These are phyloP conservation scores for Aepyceros melampus DNA, from an alignment of 2,113 vertebrate genomes.

Conservation along the genomic window DNA sequence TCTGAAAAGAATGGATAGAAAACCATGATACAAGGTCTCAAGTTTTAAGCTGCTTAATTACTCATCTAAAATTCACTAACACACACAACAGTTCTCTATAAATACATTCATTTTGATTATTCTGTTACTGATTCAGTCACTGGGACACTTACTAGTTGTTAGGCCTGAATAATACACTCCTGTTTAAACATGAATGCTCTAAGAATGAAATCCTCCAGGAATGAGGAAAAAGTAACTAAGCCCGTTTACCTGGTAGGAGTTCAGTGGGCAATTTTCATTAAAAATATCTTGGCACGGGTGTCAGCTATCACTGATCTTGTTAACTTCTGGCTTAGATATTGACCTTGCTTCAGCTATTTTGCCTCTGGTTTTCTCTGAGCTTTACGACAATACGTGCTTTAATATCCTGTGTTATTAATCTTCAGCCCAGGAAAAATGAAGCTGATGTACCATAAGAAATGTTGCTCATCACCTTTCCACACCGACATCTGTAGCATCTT, in stretches of 20 bases:
- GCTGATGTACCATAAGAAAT: conserved; percentile 20
- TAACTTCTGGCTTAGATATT: not conserved
- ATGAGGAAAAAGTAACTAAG: not conserved
- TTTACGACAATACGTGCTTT: conserved; percentile 18
- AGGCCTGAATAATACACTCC: conserved; percentile 57
- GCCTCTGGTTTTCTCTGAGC: conserved; percentile 38
- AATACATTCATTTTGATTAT: conserved; percentile 70
- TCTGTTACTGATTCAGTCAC: conserved; percentile 55
- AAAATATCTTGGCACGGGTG: not conserved
- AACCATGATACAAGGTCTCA: conserved; percentile 19
- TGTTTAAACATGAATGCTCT: conserved; percentile 19
- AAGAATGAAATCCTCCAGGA: conserved; percentile 41
- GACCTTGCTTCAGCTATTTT: conserved; percentile 5
- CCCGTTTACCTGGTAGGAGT: conserved; percentile 37
- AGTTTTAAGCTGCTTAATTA: conserved; percentile 60
- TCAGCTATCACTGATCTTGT: not conserved
- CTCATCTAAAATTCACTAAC: conserved; percentile 66
- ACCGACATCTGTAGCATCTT: conserved; percentile 25
- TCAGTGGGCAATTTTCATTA: not conserved
- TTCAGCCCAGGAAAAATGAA: conserved; percentile 30
- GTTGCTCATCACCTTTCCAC: not conserved
- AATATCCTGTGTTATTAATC: conserved; percentile 53
- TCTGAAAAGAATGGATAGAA: conserved; percentile 23
- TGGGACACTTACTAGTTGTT: conserved; percentile 64
- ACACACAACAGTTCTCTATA: conserved; percentile 65